Base-by-base conservation (phyloP, 64 coral and sea anemone genomes). In the Dendrophyllia cribrosa region DNA sequence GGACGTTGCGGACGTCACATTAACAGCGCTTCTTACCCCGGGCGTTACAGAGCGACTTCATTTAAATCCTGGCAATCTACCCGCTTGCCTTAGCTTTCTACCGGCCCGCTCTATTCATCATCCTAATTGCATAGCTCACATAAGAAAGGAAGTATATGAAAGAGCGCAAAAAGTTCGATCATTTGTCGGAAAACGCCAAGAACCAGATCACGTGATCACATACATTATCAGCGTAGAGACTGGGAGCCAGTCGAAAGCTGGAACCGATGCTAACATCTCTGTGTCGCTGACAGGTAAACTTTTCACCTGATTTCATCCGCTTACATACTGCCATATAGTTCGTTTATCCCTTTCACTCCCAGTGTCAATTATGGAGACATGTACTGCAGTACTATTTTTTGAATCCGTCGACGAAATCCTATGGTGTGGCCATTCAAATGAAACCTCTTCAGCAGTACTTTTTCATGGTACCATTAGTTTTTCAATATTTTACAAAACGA, bases 1-100 rank as follows among this genome's bases (percentile, higher is more conserved):
- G 3, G 93, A 95, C 53, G 19, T 95, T 8, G 93, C 88, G 91
- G 88, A 95, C 83, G 62, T 95, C 81, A 95, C 48, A 6, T 19
- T 95, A 19, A 91, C 82, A 0, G 78, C 89, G 1, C 23, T 87
- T 8, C 89, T 95, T 0, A 24, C 79, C 67, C 78, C 68, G 22
- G 64, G 77, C 46, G 89, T 78, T 17, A 67, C 65, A 5, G 93
- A 86, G 53, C 43, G 81, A 7, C 49, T 83, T 19, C 46, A 47
- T 8, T 91, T 50, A 34, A 91, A 87, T 49, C 22, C 68, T 11
- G 73, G n/a, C 13, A 88, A 85, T 15, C 51, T 72, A 13, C 83
- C 88, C 3, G 22, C 45, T 9, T 86, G 71, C 1, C 52, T 86
- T 48, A 22, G 21, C 22, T 11, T 87, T 3, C 52, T 87, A 9